A percentile compares a stretch with the other conserved stretches of the same genome.
Conservation (phyloP, 2,113 vertebrate genomes). For the Scytalopus superciliaris region DNA sequence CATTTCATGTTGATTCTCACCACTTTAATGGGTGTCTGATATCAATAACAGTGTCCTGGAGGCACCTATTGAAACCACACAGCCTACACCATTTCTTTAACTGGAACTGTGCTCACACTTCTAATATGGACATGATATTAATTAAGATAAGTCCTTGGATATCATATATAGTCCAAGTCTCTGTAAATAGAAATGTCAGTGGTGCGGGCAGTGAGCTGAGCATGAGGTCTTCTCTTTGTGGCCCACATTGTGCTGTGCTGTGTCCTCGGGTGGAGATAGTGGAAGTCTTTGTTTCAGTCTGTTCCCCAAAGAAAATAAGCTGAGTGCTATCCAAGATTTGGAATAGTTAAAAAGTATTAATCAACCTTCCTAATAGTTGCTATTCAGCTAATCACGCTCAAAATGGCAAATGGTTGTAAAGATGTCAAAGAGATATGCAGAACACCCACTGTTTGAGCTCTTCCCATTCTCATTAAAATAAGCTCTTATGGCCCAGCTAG, state of each 20-base stretch:
- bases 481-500: slow-evolving; percentile 68
- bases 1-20: slow-evolving; percentile 65
- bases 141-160: slow-evolving; percentile 30
- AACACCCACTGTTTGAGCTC: slow-evolving; percentile 64
- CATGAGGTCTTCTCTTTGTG: background rate
- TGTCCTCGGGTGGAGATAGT: background rate
- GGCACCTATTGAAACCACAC: slow-evolving; percentile 37
- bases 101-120: background rate
- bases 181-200: slow-evolving; percentile 3
- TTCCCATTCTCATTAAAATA: slow-evolving; percentile 71
- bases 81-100: slow-evolving; percentile 34
- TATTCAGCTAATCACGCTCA: slow-evolving; percentile 62
- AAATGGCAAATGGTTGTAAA: slow-evolving; percentile 69
- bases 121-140: slow-evolving; percentile 18
- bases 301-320: background rate
- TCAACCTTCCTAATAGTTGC: slow-evolving; percentile 59
- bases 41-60: slow-evolving; percentile 46
- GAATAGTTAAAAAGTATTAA: slow-evolving; percentile 69
- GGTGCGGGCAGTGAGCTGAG: background rate
- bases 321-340: slow-evolving; percentile 8
- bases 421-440: slow-evolving; percentile 64
- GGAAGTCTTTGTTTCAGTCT: slow-evolving; percentile 8
- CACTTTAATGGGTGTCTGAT: slow-evolving; percentile 52
- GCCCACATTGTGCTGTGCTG: background rate
- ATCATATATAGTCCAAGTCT: background rate